Conservation (phyloP, 2,113 vertebrate species). For the Tonatia bakeri region DNA sequence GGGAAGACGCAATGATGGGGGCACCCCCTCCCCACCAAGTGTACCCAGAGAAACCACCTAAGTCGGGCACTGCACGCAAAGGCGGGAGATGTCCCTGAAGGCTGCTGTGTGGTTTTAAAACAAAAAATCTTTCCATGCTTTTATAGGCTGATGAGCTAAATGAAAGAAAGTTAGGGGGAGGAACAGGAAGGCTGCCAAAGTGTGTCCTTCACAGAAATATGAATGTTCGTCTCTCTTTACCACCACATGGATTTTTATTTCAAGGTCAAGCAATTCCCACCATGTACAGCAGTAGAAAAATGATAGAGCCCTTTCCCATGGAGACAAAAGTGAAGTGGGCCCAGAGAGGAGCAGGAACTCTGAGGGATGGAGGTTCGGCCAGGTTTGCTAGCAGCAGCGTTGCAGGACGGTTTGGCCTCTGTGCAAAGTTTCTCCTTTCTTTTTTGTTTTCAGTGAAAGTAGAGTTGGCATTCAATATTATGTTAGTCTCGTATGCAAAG, state of each 20-base stretch:
- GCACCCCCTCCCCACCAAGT: rapidly evolving
- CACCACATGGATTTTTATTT: neutral
- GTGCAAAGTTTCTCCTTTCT: neutral
- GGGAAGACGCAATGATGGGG: rapidly evolving
- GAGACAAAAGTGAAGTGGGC: neutral
- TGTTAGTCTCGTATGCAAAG: neutral
- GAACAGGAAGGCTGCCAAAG: neutral
- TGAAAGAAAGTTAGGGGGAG: neutral
- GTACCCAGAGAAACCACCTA: neutral
- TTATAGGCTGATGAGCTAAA: neutral
- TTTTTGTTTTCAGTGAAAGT: neutral
- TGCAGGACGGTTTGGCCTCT: neutral
- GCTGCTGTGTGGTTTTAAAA: neutral
- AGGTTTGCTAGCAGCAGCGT: neutral
- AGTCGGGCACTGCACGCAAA: neutral
- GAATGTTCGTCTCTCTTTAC: neutral
- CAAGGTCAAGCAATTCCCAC: neutral
- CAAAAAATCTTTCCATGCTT: neutral
- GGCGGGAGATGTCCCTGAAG: neutral
- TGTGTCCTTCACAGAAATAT: neutral
- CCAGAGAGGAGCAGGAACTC: neutral
- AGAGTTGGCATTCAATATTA: neutral
- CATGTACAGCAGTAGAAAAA: neutral
- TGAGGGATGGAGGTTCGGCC: neutral
- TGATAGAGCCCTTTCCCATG: neutral